Evolutionary conservation across 2,113 vertebrate genomes (phyloP), one percentile per base, ranked within the genome.

Genomic region (Pionites leucogaster): DNA sequence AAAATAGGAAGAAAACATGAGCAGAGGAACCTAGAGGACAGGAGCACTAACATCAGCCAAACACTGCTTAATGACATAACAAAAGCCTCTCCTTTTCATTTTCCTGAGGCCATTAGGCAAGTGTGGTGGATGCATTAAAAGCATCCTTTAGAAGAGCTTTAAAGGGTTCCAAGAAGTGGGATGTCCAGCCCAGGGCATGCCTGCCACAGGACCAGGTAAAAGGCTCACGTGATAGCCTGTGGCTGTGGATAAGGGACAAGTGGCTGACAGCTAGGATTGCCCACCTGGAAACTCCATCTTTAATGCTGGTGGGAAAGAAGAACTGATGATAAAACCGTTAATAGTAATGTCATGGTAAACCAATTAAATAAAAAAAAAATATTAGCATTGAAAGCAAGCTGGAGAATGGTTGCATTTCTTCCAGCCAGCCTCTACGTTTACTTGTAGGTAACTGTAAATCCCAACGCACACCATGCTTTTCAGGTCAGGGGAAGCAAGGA

Each of bases 251-350:
- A 86, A 74, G 10, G 33, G 37, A 62, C 24, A 75, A 86, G n/a
- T 10, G 50, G 23, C 33, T 71, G 71, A 47, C 44, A 85, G 76
- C 35, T 57, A 63, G 41, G 35, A 63, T 20, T 53, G 55, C 24
- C 47, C 59, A 71, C 76, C 63, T 92, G 84, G 93, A 93, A 96
- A 81, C 35, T 65, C 35, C 52, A 69, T 95, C 37, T 35, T 83
- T 47, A 80, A 64, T 7, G 62, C 28, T 82, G 80, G 57, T 88
- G 63, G 47, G 47, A 95, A 95, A 86, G 55, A 29, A 91, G 71
- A 96, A 90, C 0, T 84, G 46, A 87, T 84, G 72, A n/a, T 55
- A 33, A 86, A 93, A 92, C 29, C 46, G 8, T 64, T 47, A 60
- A 86, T 12, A 78, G 46, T 47, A 86, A 52, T 24, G 17, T 35